A percentile compares a stretch with the other conserved stretches of the same genome.
Conservation (phyloP, 2,113 vertebrate species). For the Pteruthius melanotis region DNA sequence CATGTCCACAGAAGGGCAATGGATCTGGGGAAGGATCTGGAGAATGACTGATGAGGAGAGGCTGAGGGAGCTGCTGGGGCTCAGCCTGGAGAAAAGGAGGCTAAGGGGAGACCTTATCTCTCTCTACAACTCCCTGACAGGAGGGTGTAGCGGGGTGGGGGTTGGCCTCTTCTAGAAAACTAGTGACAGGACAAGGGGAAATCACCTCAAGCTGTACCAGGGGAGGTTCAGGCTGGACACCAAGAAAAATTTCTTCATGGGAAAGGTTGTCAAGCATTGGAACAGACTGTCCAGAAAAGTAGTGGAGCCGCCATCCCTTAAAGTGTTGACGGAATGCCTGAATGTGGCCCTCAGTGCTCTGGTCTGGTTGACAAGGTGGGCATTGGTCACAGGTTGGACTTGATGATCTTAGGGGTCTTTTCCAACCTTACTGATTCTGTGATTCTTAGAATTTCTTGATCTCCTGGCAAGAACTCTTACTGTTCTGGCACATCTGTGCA, state of each 20-base stretch:
- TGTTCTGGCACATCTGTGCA: not conserved
- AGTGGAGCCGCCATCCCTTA: not conserved
- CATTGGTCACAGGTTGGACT: not conserved
- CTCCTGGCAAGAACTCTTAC: not conserved
- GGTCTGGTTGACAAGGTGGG: not conserved
- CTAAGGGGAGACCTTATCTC: not conserved
- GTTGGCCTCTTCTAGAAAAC: not conserved
- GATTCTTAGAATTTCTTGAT: not conserved
- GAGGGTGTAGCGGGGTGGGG: not conserved
- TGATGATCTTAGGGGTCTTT: not conserved
- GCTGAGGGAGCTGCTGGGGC: not conserved
- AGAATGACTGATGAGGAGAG: not conserved
- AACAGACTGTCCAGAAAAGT: not conserved
- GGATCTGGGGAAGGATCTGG: not conserved
- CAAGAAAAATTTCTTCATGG: not conserved
- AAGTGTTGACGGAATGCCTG: not conserved
- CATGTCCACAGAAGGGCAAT: not conserved
- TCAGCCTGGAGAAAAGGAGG: not conserved
- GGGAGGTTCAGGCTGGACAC: not conserved
- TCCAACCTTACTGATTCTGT: not conserved
- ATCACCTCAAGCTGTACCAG: not conserved
- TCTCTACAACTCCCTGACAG: not conserved
- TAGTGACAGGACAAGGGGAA: not conserved
- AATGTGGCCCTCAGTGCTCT: not conserved
- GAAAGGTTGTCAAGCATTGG: not conserved